These are phyloP conservation scores for Aix galericulata DNA, from an alignment of 2,113 vertebrate genomes.

Conservation along the genomic window DNA sequence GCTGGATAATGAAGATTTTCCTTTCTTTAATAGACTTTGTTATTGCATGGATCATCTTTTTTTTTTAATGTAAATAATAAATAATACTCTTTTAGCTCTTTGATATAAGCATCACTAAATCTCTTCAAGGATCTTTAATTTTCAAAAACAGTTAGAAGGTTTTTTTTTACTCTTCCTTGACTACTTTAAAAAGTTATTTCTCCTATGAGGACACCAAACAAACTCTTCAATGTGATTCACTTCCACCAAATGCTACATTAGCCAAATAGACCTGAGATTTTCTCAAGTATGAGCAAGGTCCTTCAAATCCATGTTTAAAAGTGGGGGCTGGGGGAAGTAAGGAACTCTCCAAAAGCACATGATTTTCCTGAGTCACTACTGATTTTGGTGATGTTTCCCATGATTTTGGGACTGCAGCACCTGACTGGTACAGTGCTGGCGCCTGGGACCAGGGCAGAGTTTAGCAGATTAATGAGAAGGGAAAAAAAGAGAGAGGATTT, in stretches of 20 bases:
- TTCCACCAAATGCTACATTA: neutral
- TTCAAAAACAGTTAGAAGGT: neutral
- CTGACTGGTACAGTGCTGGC: neutral
- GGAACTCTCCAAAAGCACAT: neutral
- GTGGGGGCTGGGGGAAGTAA: neutral
- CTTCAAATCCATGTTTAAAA: neutral
- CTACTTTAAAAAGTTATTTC: neutral
- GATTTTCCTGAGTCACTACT: neutral
- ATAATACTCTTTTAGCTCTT: neutral
- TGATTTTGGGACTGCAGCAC: neutral
- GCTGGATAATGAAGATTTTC: neutral
- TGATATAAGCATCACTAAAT: neutral
- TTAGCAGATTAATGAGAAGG: neutral
- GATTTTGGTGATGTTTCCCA: neutral
- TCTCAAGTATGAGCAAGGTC: neutral
- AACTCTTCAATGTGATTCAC: neutral
- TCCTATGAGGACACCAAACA: neutral
- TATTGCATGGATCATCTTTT: neutral
- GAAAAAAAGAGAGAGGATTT: neutral
- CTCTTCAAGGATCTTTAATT: neutral
- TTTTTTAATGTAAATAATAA: neutral
- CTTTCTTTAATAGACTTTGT: neutral
- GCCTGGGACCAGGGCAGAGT: fast-evolving
- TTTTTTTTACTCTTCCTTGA: neutral
- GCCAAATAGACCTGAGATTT: neutral